A percentile compares a stretch with the other conserved stretches of the same genome.
Evolutionary conservation across 2,888 invertebrate genomes (phyloP).

Genomic region (Ophion obscuratus): DNA sequence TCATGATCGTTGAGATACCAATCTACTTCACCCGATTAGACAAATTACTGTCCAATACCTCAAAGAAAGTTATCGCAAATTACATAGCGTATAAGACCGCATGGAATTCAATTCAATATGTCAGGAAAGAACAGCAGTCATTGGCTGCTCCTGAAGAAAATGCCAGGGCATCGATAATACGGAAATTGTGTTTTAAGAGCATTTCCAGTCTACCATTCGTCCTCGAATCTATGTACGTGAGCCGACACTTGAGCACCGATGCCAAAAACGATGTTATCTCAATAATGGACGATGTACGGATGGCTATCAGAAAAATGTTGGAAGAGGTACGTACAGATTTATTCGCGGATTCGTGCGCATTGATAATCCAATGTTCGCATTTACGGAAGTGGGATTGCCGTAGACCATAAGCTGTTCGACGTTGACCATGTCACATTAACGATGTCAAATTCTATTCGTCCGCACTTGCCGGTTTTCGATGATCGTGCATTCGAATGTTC

Average conservation of each 20-base stretch:
- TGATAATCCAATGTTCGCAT: too few relatives aligned
- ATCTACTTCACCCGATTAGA: slow-evolving; percentile 91
- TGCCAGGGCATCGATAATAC: slow-evolving; percentile 93
- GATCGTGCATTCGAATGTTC: too few relatives aligned
- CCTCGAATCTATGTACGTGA: slow-evolving; percentile 94
- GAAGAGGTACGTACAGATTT: slow-evolving; percentile 72
- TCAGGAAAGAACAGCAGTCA: slow-evolving; percentile 92
- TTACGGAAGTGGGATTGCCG: too few relatives aligned
- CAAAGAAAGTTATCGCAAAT: slow-evolving; percentile 91
- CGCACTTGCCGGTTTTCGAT: too few relatives aligned
- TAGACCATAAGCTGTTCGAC: too few relatives aligned
- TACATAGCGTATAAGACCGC: slow-evolving; percentile 97
- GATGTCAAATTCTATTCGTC: too few relatives aligned
- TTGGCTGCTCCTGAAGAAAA: slow-evolving; percentile 92
- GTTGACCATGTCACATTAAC: too few relatives aligned
- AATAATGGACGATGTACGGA: slow-evolving; percentile 94
- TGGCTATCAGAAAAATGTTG: slow-evolving; percentile 92
- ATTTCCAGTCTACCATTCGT: slow-evolving; percentile 91
- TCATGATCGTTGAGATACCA: slow-evolving; percentile 94
- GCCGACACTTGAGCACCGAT: slow-evolving; percentile 93
- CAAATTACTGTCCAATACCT: slow-evolving; percentile 85
- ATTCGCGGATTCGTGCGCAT: neutral
- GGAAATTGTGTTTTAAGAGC: slow-evolving; percentile 96
- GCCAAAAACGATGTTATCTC: slow-evolving; percentile 93
- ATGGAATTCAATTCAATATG: slow-evolving; percentile 91